Base-by-base conservation (phyloP, 2,113 vertebrate species). In the Copsychus sechellarum region DNA sequence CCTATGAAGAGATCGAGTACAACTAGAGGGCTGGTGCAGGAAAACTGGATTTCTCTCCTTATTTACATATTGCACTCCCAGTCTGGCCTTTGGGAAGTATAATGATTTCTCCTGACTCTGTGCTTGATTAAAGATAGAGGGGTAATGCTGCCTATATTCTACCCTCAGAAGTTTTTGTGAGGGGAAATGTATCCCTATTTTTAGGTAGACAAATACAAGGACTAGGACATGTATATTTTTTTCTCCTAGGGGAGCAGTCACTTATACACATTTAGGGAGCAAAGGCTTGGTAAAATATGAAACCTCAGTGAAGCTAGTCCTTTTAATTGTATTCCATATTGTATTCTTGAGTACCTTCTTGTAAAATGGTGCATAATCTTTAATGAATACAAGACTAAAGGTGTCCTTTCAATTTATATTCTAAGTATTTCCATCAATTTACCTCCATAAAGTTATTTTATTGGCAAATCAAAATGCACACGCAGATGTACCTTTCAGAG, bases 371-470 rank as follows among this genome's bases (percentile, higher is more conserved):
- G 48, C 82, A 92, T 94, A 93, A 97, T 96, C 93, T 97, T 97
- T 97, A 97, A 97, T 96, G 88, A 97, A 97, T 92, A 70, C 60
- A 93, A 83, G 79, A 56, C 69, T 95, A 57, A 93, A 92, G 70
- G 91, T 95, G 71, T 95, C 86, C 42, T 83, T 70, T 92, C 65
- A 70, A 96, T 97, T 97, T 95, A 97, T 95, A 96, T 97, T 95
- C 83, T 54, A 95, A 96, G 40, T 96, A 88, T 90, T 94, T 83
- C 77, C 78, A 97, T 94, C 95, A 97, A 96, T 91, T 60, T 70
- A 82, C n/a, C 67, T 82, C 79, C 90, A 97, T 97, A 97, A 94
- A 97, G 95, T 94, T 90, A 96, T 94, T 97, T 97, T 96, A 97
- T 95, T 94, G 92, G 69, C 58, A 61, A 90, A 97, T 96, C 86